A percentile compares a stretch with the other conserved stretches of the same genome.
phyloP scores from a whole-genome alignment of 1,140 invertebrate species.

The Luehdorfia chinensis region DNA sequence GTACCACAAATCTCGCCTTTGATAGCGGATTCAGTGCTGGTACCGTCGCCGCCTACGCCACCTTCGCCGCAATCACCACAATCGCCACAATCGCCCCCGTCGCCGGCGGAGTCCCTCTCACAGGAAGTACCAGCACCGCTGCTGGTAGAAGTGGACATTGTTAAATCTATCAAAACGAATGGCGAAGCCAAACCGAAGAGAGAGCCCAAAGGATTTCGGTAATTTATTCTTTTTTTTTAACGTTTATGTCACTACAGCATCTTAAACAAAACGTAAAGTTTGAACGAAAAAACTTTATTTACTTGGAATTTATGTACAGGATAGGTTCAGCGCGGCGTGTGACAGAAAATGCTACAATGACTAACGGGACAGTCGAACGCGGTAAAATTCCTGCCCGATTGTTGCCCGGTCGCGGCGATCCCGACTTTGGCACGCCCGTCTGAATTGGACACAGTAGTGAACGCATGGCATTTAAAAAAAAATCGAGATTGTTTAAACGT shows the following conservation, averaged over 20 bases:
- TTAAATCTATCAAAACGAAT: slow-evolving; percentile 27
- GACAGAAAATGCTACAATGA: slow-evolving; percentile 26
- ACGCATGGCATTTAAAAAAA: neutral
- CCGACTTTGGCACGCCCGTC: slow-evolving; percentile 80
- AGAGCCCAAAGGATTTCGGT: slow-evolving; percentile 41
- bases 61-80: neutral
- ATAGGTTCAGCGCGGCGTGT: slow-evolving; percentile 63
- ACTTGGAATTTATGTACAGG: slow-evolving; percentile 32
- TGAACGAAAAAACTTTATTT: no score
- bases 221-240: slow-evolving; percentile 15
- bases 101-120: neutral
- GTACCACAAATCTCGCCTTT: slow-evolving; percentile 5
- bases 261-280: no score
- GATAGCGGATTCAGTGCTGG: slow-evolving; percentile 12
- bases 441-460: slow-evolving; percentile 56
- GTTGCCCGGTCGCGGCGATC: slow-evolving; percentile 78
- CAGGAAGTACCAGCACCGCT: neutral
- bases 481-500: no score
- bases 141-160: neutral
- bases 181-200: slow-evolving; percentile 29
- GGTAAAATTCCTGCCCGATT: slow-evolving; percentile 22
- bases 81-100: slow-evolving; percentile 3
- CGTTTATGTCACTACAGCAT: no score
- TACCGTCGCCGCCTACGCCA: slow-evolving; percentile 13
- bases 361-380: slow-evolving; percentile 28